Conservation (phyloP, 2,888 invertebrate genomes). For the Andrena trimmerana region DNA sequence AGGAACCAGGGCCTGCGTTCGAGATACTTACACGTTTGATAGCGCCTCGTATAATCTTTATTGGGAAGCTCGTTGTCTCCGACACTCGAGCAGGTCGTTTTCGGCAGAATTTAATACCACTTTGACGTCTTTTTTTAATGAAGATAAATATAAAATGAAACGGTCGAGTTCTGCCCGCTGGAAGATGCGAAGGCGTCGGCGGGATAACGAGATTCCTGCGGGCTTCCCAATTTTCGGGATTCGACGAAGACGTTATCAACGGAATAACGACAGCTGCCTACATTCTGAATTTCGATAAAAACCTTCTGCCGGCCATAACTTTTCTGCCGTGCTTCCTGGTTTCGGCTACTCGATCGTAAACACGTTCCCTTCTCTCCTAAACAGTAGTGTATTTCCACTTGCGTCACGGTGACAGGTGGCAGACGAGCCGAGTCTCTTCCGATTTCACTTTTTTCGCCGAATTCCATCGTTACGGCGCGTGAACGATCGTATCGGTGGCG, state of each 20-base stretch:
- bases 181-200: too few species aligned
- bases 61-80: background rate
- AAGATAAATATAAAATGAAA: background rate
- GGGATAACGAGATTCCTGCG: background rate
- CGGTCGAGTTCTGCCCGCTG: too few species aligned
- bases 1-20: background rate
- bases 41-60: slow-evolving; percentile 1
- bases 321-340: background rate
- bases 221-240: background rate
- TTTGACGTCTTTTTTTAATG: background rate
- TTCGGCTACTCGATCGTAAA: slow-evolving; percentile 9
- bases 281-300: background rate
- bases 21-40: background rate
- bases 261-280: background rate
- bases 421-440: background rate
- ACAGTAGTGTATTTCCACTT: background rate
- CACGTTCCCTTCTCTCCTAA: background rate
- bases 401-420: slow-evolving; percentile 8
- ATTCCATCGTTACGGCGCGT: slow-evolving; percentile 28
- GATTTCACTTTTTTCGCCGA: slow-evolving; percentile 57
- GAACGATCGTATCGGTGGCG: slow-evolving; percentile 3
- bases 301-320: background rate
- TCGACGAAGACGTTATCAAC: background rate
- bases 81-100: background rate
- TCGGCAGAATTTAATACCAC: background rate